These are phyloP conservation scores for Danio rerio DNA, from an alignment of 2,113 vertebrate genomes.

Conservation along the genomic window GRCz12tu NC_133183.1:23517001-23517500, in stretches of 20 bases:
- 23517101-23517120: no score
- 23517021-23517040: no score
- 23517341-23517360: conserved; percentile 50
- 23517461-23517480: conserved; percentile 40
- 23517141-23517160: no score
- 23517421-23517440: conserved; percentile 27
- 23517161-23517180: no score
- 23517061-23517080: no score
- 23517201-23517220: conserved; percentile 59
- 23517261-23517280: conserved; percentile 64
- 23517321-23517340: conserved; percentile 50
- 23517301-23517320: conserved; percentile 49
- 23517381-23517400: conserved; percentile 27
- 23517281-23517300: conserved; percentile 67
- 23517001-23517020: no score
- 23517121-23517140: no score
- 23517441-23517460: conserved; percentile 25
- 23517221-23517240: conserved; percentile 53
- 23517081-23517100: no score
- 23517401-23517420: conserved; percentile 25
- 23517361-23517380: conserved; percentile 24
- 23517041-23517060: no score
- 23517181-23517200: neutral
- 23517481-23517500: conserved; percentile 18
- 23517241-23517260: conserved; percentile 71